These are phyloP conservation scores for Carettochelys insculpta DNA, from an alignment of 2,113 vertebrate genomes.

Conservation along the genomic window DNA sequence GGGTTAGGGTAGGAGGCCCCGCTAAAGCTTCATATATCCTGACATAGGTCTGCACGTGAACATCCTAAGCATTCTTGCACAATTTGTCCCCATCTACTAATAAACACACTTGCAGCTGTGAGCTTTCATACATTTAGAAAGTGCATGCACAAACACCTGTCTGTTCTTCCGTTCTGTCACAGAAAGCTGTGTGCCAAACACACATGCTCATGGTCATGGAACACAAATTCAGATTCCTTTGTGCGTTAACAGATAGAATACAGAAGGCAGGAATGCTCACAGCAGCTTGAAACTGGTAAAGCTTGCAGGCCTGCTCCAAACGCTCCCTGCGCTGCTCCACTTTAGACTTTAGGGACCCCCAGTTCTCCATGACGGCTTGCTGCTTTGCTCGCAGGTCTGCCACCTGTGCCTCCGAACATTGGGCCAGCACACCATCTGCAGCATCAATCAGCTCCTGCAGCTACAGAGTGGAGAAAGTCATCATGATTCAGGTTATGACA, in stretches of 20 bases:
- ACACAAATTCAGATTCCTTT: neutral
- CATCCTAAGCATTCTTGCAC: neutral
- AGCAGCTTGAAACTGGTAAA: slow-evolving; percentile 79
- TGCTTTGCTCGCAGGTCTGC: slow-evolving; percentile 76
- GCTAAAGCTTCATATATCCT: too few species aligned
- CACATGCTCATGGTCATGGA: neutral
- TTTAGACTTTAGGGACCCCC: slow-evolving; percentile 79
- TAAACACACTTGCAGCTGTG: neutral
- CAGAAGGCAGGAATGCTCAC: slow-evolving; percentile 68
- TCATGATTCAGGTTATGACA: neutral
- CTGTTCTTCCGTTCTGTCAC: neutral
- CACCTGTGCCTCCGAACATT: slow-evolving; percentile 68
- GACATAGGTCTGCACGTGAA: neutral
- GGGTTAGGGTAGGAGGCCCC: too few species aligned
- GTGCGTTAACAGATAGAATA: fast-evolving
- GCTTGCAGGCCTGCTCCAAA: slow-evolving; percentile 73
- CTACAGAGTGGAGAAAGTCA: slow-evolving; percentile 57
- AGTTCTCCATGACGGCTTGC: slow-evolving; percentile 79
- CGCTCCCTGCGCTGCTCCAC: slow-evolving; percentile 75
- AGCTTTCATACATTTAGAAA: neutral
- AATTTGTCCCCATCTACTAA: neutral
- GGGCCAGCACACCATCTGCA: slow-evolving; percentile 63
- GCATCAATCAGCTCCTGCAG: slow-evolving; percentile 84
- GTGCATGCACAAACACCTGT: neutral
- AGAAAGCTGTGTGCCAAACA: neutral